Evolutionary conservation across 2,888 invertebrate genomes (phyloP).

Genomic region (Ceriagrion tenellum): DNA sequence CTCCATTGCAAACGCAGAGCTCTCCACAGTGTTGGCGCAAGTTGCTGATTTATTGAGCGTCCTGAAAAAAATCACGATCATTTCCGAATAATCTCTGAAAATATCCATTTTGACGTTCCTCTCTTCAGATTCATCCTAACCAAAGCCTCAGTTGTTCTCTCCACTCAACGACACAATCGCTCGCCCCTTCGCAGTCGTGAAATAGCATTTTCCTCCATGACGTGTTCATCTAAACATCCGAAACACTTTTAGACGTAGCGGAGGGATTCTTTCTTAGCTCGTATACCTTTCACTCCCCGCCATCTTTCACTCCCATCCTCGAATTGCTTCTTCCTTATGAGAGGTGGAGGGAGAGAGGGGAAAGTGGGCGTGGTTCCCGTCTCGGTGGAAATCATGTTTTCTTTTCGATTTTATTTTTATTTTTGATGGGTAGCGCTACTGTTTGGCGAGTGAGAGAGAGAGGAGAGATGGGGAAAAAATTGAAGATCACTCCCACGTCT

Average conservation of each 20-base stretch:
- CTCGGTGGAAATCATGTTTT: not conserved
- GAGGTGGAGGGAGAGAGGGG: too few species aligned
- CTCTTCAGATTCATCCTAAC: too few species aligned
- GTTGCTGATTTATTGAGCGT: too few species aligned
- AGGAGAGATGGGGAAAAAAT: not conserved
- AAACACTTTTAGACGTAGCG: not conserved
- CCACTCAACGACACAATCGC: not conserved
- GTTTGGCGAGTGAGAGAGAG: not conserved
- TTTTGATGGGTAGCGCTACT: not conserved
- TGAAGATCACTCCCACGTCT: not conserved
- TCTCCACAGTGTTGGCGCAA: too few species aligned
- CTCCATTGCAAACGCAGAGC: too few species aligned
- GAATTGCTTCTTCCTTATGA: not conserved
- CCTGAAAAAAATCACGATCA: too few species aligned
- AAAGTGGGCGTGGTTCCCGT: not conserved
- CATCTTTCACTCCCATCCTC: not conserved
- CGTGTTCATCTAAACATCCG: not conserved
- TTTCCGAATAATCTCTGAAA: too few species aligned
- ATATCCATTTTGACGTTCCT: too few species aligned
- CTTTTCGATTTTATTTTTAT: not conserved
- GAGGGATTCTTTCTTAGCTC: not conserved
- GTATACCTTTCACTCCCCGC: constrained; percentile 56
- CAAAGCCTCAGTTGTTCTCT: too few species aligned
- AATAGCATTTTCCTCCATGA: not conserved
- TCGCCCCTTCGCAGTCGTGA: constrained; percentile 69